These are phyloP conservation scores for Oasisia sp. DNA, from an alignment of 2,888 invertebrate genomes.

Conservation along the genomic window DNA sequence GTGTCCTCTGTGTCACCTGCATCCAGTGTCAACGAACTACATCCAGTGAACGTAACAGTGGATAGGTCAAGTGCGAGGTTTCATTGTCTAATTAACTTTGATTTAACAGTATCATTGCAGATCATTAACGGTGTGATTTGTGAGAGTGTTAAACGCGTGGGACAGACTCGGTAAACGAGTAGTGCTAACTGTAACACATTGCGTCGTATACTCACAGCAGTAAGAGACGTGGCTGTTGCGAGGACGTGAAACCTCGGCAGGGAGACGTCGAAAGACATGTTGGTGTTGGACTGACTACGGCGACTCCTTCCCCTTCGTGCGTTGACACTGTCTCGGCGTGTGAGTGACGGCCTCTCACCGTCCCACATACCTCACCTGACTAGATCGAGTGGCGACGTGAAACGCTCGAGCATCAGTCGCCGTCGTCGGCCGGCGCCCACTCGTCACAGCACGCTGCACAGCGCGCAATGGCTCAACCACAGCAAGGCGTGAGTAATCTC, in stretches of 20 bases:
- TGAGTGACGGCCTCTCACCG: neutral
- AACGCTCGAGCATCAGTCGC: neutral
- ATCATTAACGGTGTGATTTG: neutral
- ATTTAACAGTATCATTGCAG: neutral
- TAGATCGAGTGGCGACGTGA: conserved; percentile 5
- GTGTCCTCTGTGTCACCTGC: neutral
- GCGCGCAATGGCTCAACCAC: neutral
- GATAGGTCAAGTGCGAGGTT: neutral
- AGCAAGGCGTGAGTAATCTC: neutral
- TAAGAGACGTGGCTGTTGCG: neutral
- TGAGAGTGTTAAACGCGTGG: neutral
- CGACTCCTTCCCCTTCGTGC: neutral
- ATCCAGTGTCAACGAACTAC: neutral
- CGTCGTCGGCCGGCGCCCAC: neutral
- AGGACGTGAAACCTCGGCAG: neutral
- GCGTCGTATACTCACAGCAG: neutral
- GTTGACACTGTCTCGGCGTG: neutral
- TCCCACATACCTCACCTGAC: neutral
- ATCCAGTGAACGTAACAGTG: neutral
- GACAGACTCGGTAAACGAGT: neutral
- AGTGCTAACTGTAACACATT: neutral
- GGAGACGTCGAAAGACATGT: neutral
- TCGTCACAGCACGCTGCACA: conserved; percentile 9
- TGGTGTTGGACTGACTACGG: neutral
- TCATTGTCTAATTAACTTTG: neutral